Evolutionary conservation across 2,113 vertebrate genomes (phyloP), one percentile per base, ranked within the genome.

Genomic region (Galeopterus variegatus): DNA sequence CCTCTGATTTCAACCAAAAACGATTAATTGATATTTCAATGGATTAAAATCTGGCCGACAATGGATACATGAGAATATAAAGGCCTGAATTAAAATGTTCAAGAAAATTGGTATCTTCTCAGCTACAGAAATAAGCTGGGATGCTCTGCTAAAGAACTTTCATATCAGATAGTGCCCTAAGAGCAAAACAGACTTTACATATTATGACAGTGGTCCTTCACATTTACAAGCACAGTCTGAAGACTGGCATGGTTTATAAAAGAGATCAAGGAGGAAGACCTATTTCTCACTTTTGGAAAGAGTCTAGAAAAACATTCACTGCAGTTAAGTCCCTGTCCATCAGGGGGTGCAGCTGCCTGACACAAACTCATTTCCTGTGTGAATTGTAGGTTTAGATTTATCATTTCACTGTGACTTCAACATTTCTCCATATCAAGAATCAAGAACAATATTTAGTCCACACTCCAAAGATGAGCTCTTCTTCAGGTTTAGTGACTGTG

Each of bases 381-480:
- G 52, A 24, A 9, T 19, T 45, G 45, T 1, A 54, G 52, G 21
- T 31, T 58, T 50, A 0, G 0, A 17, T 14, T 77, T 36, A 10
- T 31, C 19, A 11, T 76, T 64, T 79, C 13, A 58, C 9, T 36
- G 58, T 31, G 3, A 28, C 48, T n/a, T 88, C 19, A 87, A 56
- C 12, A 21, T 60, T 91, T 88, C 65, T 77, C 82, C 80, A 24
- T 12, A 9, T 50, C 41, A 70, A 76, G 64, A 50, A 19, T 58
- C 36, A 73, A 70, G 64, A 76, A 60, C 69, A 26, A 60, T 56
- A 18, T 56, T 87, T 31, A 70, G 69, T 21, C 0, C 11, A 48
- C 52, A 69, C 17, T 76, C 3, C 36, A 80, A 86, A 95, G 86
- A 97, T 97, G 96, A 93, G 45, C 3, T 11, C 13, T 64, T 81